Evolutionary conservation across 1,140 invertebrate genomes (phyloP).

Genomic region (Cepaea nemoralis): DNA sequence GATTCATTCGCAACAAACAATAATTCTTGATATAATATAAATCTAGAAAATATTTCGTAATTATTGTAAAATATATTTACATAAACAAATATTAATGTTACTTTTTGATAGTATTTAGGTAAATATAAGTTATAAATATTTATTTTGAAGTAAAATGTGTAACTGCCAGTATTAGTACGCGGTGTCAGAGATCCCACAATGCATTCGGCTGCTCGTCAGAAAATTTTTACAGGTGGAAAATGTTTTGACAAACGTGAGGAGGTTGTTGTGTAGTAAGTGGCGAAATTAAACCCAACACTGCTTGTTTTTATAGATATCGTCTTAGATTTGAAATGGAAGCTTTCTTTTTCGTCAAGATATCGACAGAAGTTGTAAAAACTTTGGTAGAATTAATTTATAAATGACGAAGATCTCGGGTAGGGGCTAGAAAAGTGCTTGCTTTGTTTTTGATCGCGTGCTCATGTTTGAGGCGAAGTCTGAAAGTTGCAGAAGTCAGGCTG

Average conservation of each 20-base stretch:
- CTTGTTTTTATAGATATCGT: too few species aligned
- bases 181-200: slow-evolving; percentile 18
- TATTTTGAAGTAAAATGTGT: background rate
- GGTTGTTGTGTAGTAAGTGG: background rate
- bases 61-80: background rate
- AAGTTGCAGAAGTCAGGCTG: background rate
- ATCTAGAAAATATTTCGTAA: background rate
- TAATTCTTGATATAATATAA: too few species aligned
- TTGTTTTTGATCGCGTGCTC: background rate
- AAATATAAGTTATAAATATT: background rate
- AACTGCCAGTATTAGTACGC: slow-evolving; percentile 31
- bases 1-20: background rate
- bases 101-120: background rate
- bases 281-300: too few species aligned
- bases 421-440: background rate
- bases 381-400: too few species aligned
- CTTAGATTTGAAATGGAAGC: too few species aligned
- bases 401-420: too few species aligned
- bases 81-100: background rate
- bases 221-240: slow-evolving; percentile 40
- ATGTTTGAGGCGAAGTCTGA: background rate
- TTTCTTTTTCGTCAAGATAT: too few species aligned
- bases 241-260: slow-evolving; percentile 33
- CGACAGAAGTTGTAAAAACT: too few species aligned
- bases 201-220: slow-evolving; percentile 5